Base-by-base conservation (phyloP, 1,140 invertebrate species). In the Drosophila obscura region DNA sequence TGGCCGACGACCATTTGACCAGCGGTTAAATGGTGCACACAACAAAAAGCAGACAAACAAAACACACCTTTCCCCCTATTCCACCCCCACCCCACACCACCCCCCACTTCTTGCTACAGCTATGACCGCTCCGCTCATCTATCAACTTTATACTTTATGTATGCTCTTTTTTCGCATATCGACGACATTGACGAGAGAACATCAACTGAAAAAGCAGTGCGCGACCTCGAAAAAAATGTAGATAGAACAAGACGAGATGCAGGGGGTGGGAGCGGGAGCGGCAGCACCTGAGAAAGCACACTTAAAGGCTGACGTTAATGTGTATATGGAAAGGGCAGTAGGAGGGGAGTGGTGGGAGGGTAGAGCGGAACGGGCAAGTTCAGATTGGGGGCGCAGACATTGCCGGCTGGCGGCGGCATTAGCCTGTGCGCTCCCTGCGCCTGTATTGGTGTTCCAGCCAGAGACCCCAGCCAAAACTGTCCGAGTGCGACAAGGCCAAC, bases 401-500 rank as follows among this genome's bases (percentile, higher is more conserved):
- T 83, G 79, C 83, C 84, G 83, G 83, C 73, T 88, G 75, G 66
- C 72, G 69, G 50, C 69, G 60, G 50, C 69, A 53, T 41, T 44
- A 60, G 55, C 62, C 52, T 43, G 31, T 46, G 43, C 44, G 46
- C 53, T 50, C 50, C 16, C 8, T 31, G 55, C 65, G 51, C 50
- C 69, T 62, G 80, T 80, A 67, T 84, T 73, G 15, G 80, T 80
- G 63, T 73, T 87, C 82, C 78, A 88, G 83, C 75, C 66, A 83
- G 60, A 57, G 65, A 53, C 28, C 62, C 35, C 35, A 39, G 41
- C 63, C 67, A 51, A 63, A 89, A 67, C 53, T 63, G 80, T 46
- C 84, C 75, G 65, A 90, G 88, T 81, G 83, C 79, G 85, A 91
- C 90, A 90, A 91, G 82, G 90, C 90, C 76, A 90, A 89, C 88